These are phyloP conservation scores for Catharus bicknelli DNA, from an alignment of 2,113 vertebrate genomes.

Conservation along the genomic window DNA sequence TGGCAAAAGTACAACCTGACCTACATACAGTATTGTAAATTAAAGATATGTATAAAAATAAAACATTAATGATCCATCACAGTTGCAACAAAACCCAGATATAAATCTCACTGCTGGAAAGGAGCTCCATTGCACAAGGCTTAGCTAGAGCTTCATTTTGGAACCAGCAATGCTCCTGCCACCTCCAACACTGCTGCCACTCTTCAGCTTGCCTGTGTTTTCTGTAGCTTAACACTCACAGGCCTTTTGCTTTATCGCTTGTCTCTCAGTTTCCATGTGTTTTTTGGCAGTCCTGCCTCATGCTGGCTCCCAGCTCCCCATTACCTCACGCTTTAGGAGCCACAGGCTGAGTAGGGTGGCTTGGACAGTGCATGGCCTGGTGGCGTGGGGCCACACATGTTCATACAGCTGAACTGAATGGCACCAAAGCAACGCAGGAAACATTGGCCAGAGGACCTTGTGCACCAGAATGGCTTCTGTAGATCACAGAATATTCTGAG, in stretches of 20 bases:
- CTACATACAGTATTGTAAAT: conserved; percentile 1
- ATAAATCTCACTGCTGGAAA: background rate
- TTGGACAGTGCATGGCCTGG: rapidly evolving
- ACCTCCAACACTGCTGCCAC: background rate
- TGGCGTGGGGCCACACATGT: background rate
- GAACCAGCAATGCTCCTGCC: background rate
- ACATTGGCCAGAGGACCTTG: rapidly evolving
- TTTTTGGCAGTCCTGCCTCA: background rate
- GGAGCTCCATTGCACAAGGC: background rate
- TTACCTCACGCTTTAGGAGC: conserved; percentile 36
- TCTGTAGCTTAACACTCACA: background rate
- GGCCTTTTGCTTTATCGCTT: background rate
- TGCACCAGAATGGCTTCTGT: rapidly evolving
- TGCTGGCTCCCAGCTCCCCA: conserved; percentile 2
- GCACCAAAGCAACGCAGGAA: background rate
- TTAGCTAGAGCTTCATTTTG: background rate
- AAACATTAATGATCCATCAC: background rate
- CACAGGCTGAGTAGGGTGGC: background rate
- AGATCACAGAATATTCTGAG: background rate
- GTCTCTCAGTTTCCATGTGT: background rate
- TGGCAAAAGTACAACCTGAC: conserved; percentile 37
- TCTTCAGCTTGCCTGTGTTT: background rate
- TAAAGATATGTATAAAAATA: conserved; percentile 29
- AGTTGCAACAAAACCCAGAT: background rate
- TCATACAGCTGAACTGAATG: background rate